These are phyloP conservation scores for Apotomis capreana DNA, from an alignment of 2,888 invertebrate genomes.

Conservation along the genomic window DNA sequence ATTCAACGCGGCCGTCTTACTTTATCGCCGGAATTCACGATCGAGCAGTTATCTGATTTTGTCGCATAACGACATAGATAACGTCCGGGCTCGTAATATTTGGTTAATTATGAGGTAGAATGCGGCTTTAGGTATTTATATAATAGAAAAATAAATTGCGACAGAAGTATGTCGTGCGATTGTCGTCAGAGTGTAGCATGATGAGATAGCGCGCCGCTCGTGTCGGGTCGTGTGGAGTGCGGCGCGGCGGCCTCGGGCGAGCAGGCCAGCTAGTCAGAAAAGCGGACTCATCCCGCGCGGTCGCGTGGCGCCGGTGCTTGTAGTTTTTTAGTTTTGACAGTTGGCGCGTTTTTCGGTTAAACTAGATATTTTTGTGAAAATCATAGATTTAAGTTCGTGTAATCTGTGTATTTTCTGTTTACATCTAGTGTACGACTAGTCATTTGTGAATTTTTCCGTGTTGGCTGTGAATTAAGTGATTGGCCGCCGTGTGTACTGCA, in stretches of 20 bases:
- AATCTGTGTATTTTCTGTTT: slow-evolving; percentile 81
- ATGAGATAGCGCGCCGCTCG: slow-evolving; percentile 50
- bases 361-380: slow-evolving; percentile 74
- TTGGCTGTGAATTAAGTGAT: slow-evolving; percentile 78
- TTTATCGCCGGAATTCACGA: slow-evolving; percentile 69
- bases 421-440: slow-evolving; percentile 76
- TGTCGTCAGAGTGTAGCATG: slow-evolving; percentile 51
- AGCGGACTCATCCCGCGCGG: slow-evolving; percentile 81
- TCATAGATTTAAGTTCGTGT: slow-evolving; percentile 82
- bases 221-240: slow-evolving; percentile 55
- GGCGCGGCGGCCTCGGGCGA: slow-evolving; percentile 50
- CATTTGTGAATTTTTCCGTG: slow-evolving; percentile 74
- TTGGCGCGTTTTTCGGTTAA: slow-evolving; percentile 81
- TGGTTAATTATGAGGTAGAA: slow-evolving; percentile 76
- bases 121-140: slow-evolving; percentile 67
- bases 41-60: slow-evolving; percentile 74
- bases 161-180: slow-evolving; percentile 62
- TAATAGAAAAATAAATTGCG: slow-evolving; percentile 76
- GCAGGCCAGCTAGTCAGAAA: slow-evolving; percentile 67
- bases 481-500: slow-evolving; percentile 74
- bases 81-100: slow-evolving; percentile 70
- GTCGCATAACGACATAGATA: slow-evolving; percentile 79
- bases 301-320: slow-evolving; percentile 80
- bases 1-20: slow-evolving; percentile 72
- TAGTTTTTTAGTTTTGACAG: slow-evolving; percentile 83